Evolutionary conservation across 2,888 invertebrate species (phyloP).

Genomic region (Diadegma fenestrale): DNA sequence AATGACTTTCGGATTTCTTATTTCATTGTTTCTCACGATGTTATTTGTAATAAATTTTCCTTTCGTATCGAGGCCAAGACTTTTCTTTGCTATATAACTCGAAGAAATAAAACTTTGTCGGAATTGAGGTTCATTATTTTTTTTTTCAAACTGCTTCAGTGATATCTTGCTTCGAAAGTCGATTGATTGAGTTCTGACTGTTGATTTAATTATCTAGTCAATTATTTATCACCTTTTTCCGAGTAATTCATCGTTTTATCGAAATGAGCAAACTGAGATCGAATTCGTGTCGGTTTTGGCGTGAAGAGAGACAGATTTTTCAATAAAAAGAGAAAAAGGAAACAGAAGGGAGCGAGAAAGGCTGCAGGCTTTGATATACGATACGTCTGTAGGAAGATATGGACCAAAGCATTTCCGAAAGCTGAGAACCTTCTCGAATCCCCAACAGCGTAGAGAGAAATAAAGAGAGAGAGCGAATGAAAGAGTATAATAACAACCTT

Average conservation of each 20-base stretch:
- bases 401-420: conserved; percentile 77
- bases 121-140: background rate
- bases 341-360: background rate
- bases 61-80: background rate
- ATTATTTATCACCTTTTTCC: background rate
- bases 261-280: background rate
- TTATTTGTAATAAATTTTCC: conserved; percentile 9
- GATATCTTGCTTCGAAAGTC: background rate
- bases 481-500: conserved; percentile 76
- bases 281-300: background rate
- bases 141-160: background rate
- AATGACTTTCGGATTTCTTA: conserved; percentile 3
- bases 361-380: conserved; percentile 79
- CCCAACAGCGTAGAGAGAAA: conserved; percentile 30
- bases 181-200: background rate
- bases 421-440: conserved; percentile 71
- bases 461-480: background rate
- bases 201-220: background rate
- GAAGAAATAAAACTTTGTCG: background rate
- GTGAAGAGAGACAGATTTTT: background rate
- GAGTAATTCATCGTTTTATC: background rate
- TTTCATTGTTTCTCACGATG: conserved; percentile 25
- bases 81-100: background rate
- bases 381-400: conserved; percentile 78
- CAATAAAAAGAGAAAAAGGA: background rate